Evolutionary conservation across 2,113 vertebrate genomes (phyloP).

Genomic region (Syngnathoides biaculeatus): DNA sequence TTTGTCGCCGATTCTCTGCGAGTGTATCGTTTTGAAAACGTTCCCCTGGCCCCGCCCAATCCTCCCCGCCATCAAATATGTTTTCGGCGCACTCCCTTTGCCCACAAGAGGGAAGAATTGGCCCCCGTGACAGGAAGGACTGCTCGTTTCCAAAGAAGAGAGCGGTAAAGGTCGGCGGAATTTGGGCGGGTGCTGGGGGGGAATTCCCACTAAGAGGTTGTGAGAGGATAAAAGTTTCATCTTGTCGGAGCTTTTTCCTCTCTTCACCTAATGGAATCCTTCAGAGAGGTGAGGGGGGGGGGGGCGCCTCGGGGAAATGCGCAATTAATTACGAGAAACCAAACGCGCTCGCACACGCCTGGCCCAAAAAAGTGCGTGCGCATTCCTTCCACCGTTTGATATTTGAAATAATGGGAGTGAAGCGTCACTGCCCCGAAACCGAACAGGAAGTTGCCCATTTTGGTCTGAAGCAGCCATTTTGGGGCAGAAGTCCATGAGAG

Average conservation of each 20-base stretch:
- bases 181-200: conserved; percentile 30
- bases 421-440: too few relatives aligned
- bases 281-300: conserved; percentile 14
- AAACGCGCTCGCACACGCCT: not conserved
- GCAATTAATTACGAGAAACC: conserved; percentile 42
- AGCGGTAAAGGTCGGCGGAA: conserved; percentile 48
- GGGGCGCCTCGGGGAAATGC: conserved; percentile 33
- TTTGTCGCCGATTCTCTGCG: conserved; percentile 20
- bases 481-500: too few relatives aligned
- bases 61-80: conserved; percentile 6
- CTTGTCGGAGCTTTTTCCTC: conserved; percentile 32
- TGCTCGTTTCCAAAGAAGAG: conserved; percentile 31
- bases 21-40: conserved; percentile 22
- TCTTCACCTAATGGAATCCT: conserved; percentile 43
- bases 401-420: not conserved
- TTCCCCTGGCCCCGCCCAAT: not conserved
- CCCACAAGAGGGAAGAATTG: conserved; percentile 24
- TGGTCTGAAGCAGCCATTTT: too few relatives aligned
- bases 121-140: conserved; percentile 34
- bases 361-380: not conserved
- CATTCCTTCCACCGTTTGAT: not conserved
- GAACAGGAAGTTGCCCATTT: too few relatives aligned
- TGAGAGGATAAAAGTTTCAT: conserved; percentile 51
- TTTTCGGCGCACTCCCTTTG: not conserved
- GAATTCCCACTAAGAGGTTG: conserved; percentile 54